Conservation (phyloP, 2,888 invertebrate species). For the Hirtodrosophila trivittata region DNA sequence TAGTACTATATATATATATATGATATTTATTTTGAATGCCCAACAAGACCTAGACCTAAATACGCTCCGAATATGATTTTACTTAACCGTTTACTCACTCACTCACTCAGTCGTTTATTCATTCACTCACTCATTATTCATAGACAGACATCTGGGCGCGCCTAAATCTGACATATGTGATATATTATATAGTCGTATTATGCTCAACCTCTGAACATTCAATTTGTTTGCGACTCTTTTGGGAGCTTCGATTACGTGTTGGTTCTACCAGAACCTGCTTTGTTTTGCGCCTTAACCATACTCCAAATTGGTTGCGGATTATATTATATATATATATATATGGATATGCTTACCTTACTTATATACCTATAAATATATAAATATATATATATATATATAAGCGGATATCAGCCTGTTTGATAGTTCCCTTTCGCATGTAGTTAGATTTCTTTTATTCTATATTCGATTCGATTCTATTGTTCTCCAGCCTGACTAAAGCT, state of each 20-base stretch:
- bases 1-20: background rate
- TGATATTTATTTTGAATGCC: slow-evolving; percentile 31
- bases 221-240: background rate
- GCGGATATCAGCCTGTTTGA: too few relatives aligned
- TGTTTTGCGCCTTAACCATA: too few relatives aligned
- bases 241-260: background rate
- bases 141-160: slow-evolving; percentile 48
- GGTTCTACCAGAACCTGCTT: background rate
- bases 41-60: slow-evolving; percentile 58
- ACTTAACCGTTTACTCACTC: slow-evolving; percentile 20
- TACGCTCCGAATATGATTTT: slow-evolving; percentile 35
- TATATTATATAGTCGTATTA: slow-evolving; percentile 11
- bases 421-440: too few relatives aligned
- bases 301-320: too few relatives aligned
- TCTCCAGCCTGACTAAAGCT: too few relatives aligned
- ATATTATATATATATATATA: too few relatives aligned
- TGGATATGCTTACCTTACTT: too few relatives aligned
- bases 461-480: too few relatives aligned
- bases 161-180: slow-evolving; percentile 30
- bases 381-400: too few relatives aligned
- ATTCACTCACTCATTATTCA: slow-evolving; percentile 42
- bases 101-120: slow-evolving; percentile 14
- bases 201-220: background rate
- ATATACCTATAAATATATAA: too few relatives aligned
- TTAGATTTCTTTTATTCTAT: too few relatives aligned